phyloP scores from a whole-genome alignment of 2,797 vertebrate genomes.

The Muraenolepis orangiensis region DNA sequence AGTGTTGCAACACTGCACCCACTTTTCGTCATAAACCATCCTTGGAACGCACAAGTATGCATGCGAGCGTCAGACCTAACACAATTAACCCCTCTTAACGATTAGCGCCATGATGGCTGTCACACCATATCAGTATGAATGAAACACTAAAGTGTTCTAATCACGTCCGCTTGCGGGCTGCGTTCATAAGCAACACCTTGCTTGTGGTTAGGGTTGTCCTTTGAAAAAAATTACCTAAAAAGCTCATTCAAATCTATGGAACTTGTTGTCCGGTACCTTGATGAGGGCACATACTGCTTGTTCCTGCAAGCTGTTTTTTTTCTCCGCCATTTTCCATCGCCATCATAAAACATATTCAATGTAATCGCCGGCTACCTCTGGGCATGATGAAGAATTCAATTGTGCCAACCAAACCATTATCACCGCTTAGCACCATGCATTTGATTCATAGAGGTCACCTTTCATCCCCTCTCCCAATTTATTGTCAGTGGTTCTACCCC shows the following conservation, averaged over 20 bases:
- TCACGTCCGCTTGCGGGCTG: slow-evolving; percentile 34
- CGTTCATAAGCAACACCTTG: too few species aligned
- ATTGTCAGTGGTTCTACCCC: slow-evolving; percentile 65
- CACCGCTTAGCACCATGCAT: slow-evolving; percentile 40
- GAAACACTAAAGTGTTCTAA: slow-evolving; percentile 50
- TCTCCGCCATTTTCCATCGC: slow-evolving; percentile 11
- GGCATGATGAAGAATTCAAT: slow-evolving; percentile 4
- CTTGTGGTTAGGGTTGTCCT: too few species aligned
- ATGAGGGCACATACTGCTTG: slow-evolving; percentile 29
- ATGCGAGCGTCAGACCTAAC: neutral
- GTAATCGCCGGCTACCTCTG: neutral
- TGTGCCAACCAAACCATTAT: slow-evolving; percentile 51
- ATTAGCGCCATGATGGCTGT: slow-evolving; percentile 19
- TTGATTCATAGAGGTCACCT: slow-evolving; percentile 73
- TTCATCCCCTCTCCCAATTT: slow-evolving; percentile 60
- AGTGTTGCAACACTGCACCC: neutral
- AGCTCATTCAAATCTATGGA: slow-evolving; percentile 58
- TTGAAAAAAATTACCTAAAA: too few species aligned
- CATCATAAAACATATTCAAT: neutral
- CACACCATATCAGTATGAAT: slow-evolving; percentile 37
- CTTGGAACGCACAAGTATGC: neutral
- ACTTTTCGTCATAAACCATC: neutral
- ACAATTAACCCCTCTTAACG: neutral
- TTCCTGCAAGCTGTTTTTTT: slow-evolving; percentile 42
- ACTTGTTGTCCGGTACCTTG: slow-evolving; percentile 45